A percentile compares a stretch with the other conserved stretches of the same genome.
phyloP scores from a whole-genome alignment of 2,888 invertebrate species.

The Erynnis tages region DNA sequence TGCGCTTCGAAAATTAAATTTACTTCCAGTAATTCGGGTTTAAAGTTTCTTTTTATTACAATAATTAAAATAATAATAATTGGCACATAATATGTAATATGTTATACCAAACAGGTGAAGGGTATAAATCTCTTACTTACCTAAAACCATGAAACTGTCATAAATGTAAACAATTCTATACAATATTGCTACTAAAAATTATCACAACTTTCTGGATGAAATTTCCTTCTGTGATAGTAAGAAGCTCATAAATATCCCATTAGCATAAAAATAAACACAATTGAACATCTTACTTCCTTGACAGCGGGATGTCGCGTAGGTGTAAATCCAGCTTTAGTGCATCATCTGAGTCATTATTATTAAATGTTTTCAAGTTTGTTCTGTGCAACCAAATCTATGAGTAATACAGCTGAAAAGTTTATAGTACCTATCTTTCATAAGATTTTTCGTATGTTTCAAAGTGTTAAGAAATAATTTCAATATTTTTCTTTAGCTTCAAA shows the following conservation, averaged over 20 bases:
- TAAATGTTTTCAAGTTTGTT: slow-evolving; percentile 43
- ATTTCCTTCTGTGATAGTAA: too few relatives aligned
- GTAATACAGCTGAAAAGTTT: slow-evolving; percentile 41
- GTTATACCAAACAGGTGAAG: too few relatives aligned
- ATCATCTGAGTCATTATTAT: slow-evolving; percentile 47
- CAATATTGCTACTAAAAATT: too few relatives aligned
- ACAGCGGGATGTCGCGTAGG: slow-evolving; percentile 41
- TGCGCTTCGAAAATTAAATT: slow-evolving; percentile 27
- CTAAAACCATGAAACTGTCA: background rate
- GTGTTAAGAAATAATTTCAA: slow-evolving; percentile 2
- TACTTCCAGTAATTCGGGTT: too few relatives aligned
- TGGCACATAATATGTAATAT: too few relatives aligned
- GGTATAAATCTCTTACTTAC: too few relatives aligned
- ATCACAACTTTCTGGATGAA: too few relatives aligned
- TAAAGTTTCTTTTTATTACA: too few relatives aligned
- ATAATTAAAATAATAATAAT: too few relatives aligned
- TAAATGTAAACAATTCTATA: slow-evolving; percentile 11
- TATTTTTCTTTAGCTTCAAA: background rate
- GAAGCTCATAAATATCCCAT: background rate
- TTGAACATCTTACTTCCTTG: slow-evolving; percentile 19
- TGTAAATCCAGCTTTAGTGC: slow-evolving; percentile 38
- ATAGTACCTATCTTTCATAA: background rate
- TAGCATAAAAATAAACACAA: slow-evolving; percentile 8
- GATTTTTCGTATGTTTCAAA: slow-evolving; percentile 10
- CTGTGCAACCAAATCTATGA: slow-evolving; percentile 46